Base-by-base conservation (phyloP, 2,113 vertebrate genomes). In the Oreotragus oreotragus region DNA sequence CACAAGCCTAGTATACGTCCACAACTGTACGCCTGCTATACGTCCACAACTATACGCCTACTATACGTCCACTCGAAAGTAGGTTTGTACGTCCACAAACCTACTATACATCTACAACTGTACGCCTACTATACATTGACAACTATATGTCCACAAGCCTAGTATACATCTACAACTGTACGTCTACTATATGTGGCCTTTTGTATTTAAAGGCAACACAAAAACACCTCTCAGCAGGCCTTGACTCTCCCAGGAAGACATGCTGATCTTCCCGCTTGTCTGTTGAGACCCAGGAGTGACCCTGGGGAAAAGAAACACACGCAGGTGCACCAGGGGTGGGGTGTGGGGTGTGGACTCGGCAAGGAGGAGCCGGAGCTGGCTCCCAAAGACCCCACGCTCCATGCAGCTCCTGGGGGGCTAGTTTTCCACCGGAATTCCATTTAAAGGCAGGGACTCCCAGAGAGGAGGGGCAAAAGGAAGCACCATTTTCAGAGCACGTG, bases 261-360 rank as follows among this genome's bases (percentile, higher is more conserved):
- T 0, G 16, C 1, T 16, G 7, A 0, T 33, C 30, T 57, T 11
- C 17, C 39, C n/a, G 23, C 49, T 45, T 47, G 23, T 39, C 53
- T 27, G 33, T 14, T 23, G n/a, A 16, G 73, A 51, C 53, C 14
- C 66, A 28, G 53, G 28, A 5, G 6, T 39, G 43, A 3, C 19
- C 9, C 28, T 3, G 28, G 28, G 14, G 53, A n/a, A n/a, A 62
- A 77, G 19, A 13, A 57, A 23, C 13, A 0, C 2, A 2, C 1
- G 1, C 17, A 13, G 79, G 28, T 2, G 51, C 73, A 6, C 9
- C 4, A 4, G 27, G 7, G 33, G 6, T 39, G 19, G 21, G 30
- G 8, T 0, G 11, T 13, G 33, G 33, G n/a, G 17, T 11, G 64
- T 5, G 17, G n/a, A 36, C 4, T 1, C 6, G 7, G 25, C 4